Base-by-base conservation (phyloP, 2,797 vertebrate genomes). In the Aldrovandia affinis region DNA sequence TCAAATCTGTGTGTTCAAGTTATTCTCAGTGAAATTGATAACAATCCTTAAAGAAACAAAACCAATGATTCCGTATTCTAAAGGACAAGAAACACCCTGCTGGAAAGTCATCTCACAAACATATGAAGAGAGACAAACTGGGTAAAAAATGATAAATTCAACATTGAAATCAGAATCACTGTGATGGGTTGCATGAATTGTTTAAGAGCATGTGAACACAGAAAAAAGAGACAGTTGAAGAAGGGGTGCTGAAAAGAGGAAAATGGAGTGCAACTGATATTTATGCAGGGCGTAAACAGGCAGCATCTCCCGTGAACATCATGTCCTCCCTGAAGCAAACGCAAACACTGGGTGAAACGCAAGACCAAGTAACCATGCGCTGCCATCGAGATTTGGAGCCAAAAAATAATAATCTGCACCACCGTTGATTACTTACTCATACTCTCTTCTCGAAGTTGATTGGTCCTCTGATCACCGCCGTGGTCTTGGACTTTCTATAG, bases 401-500 rank as follows among this genome's bases (percentile, higher is more conserved):
- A 22, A 42, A 82, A 88, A 30, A 33, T 9, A 33, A 33, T 30
- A 65, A 93, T 90, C 89, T 91, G 91, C 88, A 83, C 12, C 9
- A 18, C 78, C 44, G 30, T 25, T 12, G 20, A 61, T 42, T 47
- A 28, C 61, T 65, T 42, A 68, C 68, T 18, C 44, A 81, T 36
- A 80, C 47, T 50, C 61, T 83, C 85, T 87, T 80, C 75, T 87
- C 65, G 57, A 33, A 78, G 73, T 57, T 54, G 65, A 78, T 44
- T 44, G 52, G 15, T 78, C 89, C 83, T 42, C 84, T 52, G 83
- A 86, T 88, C 87, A 75, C 80, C 83, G 86, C 54, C 86, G 52
- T 12, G 22, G 86, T 86, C 25, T n/a, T 30, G 80, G 91, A 93
- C 92, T 90, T 92, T 93, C 92, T 93, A 89, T 30, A 83, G 54